Conservation (phyloP, 1,140 invertebrate genomes). For the Drosophila pallidifrons region DNA sequence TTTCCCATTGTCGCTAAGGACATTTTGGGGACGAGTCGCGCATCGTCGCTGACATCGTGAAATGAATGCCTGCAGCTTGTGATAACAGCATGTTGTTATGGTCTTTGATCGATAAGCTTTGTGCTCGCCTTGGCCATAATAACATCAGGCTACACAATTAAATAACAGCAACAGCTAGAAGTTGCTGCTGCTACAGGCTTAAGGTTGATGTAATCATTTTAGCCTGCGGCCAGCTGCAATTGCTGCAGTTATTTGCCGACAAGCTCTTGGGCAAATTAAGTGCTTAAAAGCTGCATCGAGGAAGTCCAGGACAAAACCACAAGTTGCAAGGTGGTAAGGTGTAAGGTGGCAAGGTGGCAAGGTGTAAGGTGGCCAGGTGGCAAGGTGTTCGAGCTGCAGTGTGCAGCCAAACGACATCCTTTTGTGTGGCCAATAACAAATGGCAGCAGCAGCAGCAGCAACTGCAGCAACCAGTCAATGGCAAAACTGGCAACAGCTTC, state of each 20-base stretch:
- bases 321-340: slow-evolving; percentile 31
- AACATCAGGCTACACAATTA: slow-evolving; percentile 13
- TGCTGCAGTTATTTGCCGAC: slow-evolving; percentile 11
- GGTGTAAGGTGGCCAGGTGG: slow-evolving; percentile 4
- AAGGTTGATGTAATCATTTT: slow-evolving; percentile 15
- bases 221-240: slow-evolving; percentile 6
- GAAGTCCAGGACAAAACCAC: neutral
- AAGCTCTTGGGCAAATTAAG: slow-evolving; percentile 42
- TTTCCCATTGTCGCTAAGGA: slow-evolving; percentile 38
- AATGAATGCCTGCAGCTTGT: slow-evolving; percentile 7
- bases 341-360: slow-evolving; percentile 21
- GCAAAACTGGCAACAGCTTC: slow-evolving; percentile 66
- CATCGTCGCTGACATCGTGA: neutral
- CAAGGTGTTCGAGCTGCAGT: slow-evolving; percentile 3
- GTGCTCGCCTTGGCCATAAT: slow-evolving; percentile 7
- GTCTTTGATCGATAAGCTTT: slow-evolving; percentile 43
- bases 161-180: neutral
- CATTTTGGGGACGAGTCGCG: slow-evolving; percentile 49
- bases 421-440: slow-evolving; percentile 61
- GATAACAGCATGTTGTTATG: slow-evolving; percentile 5
- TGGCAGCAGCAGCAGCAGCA: slow-evolving; percentile 30
- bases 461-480: neutral
- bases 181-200: neutral
- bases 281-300: slow-evolving; percentile 27
- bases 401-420: slow-evolving; percentile 38